Evolutionary conservation across 2,113 vertebrate genomes (phyloP), one percentile per base, ranked within the genome.

Genomic region (Brachyhypopomus gauderio): DNA sequence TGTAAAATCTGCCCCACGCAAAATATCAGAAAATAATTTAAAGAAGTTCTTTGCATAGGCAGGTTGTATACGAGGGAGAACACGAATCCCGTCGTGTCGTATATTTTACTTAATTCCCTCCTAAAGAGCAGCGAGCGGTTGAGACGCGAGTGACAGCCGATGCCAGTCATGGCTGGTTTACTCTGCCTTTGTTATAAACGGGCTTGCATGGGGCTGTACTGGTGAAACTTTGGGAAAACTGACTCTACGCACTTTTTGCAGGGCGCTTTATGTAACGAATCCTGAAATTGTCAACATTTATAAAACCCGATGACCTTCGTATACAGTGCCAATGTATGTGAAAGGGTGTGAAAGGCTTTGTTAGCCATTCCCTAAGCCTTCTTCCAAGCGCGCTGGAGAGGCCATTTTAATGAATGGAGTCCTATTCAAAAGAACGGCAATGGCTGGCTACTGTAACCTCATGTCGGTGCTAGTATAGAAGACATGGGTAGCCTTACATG

Each of bases 351-450:
- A 62, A 56, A 70, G 82, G 72, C 85, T 84, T 84, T 86, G 82
- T 84, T 84, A 48, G 79, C 72, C 34, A 22, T 38, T 70, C 66
- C 34, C 41, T 69, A 69, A 83, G 48, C 69, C 71, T 73, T 63
- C 76, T 56, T 55, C 45, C 67, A 27, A 67, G 64, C 27, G 64
- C 27, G 30, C 27, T 72, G 41, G 64, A 70, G 85, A 84, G 75
- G 85, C 85, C 85, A 86, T 86, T 86, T 86, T 84, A 84, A 79
- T 84, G 63, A 84, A 82, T 82, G 64, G 66, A 60, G 64, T 64
- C 62, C 80, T 66, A 41, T 75, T 79, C 60, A 63, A 48, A 25
- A 66, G 75, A 70, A 25, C 22, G n/a, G 27, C 17, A 38, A 67
- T 12, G 34, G 78, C 59, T 41, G 25, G 19, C 20, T 27, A 22